A percentile compares a stretch with the other conserved stretches of the same genome.
Conservation (phyloP, 2,888 invertebrate genomes). For the Mantis religiosa region DNA sequence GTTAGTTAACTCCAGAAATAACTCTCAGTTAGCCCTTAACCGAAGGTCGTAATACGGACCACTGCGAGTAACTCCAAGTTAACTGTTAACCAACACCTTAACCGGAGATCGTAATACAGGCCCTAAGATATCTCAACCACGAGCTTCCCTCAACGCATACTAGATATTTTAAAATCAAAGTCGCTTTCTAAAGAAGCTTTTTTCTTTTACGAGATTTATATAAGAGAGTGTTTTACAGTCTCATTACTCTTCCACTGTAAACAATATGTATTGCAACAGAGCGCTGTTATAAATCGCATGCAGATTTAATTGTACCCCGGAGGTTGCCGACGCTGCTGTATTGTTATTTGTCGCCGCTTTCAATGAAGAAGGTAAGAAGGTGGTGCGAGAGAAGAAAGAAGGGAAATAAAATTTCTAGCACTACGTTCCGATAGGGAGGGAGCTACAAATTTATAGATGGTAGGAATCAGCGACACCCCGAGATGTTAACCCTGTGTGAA, state of each 20-base stretch:
- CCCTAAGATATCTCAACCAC: not conserved
- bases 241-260: not conserved
- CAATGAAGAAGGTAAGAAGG: not conserved
- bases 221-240: not conserved
- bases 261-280: not conserved
- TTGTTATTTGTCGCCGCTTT: not conserved
- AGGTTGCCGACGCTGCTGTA: not conserved
- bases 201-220: not conserved
- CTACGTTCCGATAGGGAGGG: not conserved
- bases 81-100: too few species aligned
- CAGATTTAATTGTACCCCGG: not conserved
- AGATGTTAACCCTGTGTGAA: not conserved
- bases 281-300: not conserved
- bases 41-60: too few species aligned
- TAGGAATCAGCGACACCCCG: not conserved
- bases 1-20: too few species aligned
- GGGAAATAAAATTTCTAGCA: not conserved
- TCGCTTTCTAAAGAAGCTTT: not conserved
- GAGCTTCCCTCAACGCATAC: too few species aligned
- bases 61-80: too few species aligned
- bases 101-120: too few species aligned
- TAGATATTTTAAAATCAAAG: not conserved
- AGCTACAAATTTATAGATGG: constrained; percentile 5
- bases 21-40: too few species aligned
- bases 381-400: not conserved